Evolutionary conservation across 1,140 invertebrate genomes (phyloP), one percentile per base, ranked within the genome.

Genomic region (Lepidurus packardi): DNA sequence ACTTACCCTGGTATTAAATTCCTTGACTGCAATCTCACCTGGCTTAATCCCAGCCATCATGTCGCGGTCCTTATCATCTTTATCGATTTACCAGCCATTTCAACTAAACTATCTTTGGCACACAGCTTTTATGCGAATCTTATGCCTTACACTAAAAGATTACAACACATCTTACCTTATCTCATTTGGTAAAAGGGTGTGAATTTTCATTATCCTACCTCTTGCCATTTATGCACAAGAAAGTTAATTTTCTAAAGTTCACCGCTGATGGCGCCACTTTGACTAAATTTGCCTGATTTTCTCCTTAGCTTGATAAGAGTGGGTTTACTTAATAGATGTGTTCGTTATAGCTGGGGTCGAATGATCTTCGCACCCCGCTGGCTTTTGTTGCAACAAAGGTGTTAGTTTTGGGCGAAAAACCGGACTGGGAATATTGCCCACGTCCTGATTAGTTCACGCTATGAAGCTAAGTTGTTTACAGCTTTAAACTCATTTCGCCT

Each of bases 361-460:
- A 65, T 65, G 53, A 65, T 65, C 53, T 21, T 65, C 53, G 13
- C 21, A 65, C 53, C 21, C 53, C 21, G 53, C 5, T 65, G 53
- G 53, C 53, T 65, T 65, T 65, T 13, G 53, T 65, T 65, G 21
- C 53, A 65, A 65, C 53, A 65, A 65, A 65, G 53, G 53, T 65
- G 53, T 65, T 7, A 65, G 8, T 65, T 65, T 65, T 16, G 16
- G 8, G 21, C 16, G 16, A 21, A 65, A 65, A 65, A 65, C n/a
- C 53, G 53, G 53, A 16, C 16, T 65, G 53, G 53, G 53, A 65
- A n/a, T 65, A 65, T 65, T 21, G 21, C 16, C 53, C 53, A 65
- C 7, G n/a, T 13, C 21, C 53, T 16, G 4, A 65, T 65, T 65
- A 65, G 53, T 21, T 65, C 53, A 65, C 53, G 21, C 21, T 65